Evolutionary conservation across 2,888 invertebrate genomes (phyloP).

Genomic region (Microctonus brassicae): DNA sequence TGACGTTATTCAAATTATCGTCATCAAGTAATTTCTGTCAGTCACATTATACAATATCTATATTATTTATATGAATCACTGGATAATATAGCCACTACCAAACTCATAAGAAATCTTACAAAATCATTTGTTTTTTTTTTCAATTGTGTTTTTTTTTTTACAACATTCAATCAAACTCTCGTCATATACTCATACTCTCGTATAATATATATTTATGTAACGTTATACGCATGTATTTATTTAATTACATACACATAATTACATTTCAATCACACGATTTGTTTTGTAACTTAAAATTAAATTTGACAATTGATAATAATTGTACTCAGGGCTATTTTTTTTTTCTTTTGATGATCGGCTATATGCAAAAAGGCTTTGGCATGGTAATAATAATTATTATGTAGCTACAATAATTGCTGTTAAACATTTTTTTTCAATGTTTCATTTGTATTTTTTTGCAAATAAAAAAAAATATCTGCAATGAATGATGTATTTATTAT

Average conservation of each 20-base stretch:
- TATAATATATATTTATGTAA: background rate
- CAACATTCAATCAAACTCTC: constrained; percentile 35
- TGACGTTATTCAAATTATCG: constrained; percentile 39
- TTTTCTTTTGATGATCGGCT: constrained; percentile 4
- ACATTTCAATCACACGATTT: constrained; percentile 22
- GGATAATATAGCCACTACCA: constrained; percentile 67
- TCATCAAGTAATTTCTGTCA: constrained; percentile 48
- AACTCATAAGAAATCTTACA: constrained; percentile 67
- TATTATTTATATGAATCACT: constrained; percentile 54
- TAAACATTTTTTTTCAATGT: constrained; percentile 35
- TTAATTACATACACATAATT: constrained; percentile 26
- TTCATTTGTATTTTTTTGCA: background rate
- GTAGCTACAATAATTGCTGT: constrained; percentile 10
- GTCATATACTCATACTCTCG: constrained; percentile 3
- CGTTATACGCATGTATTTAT: background rate
- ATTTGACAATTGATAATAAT: constrained; percentile 3
- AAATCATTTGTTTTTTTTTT: constrained; percentile 50
- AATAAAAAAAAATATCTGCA: too few species aligned
- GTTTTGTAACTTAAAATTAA: background rate
- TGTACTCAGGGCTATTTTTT: background rate
- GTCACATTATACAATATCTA: constrained; percentile 46
- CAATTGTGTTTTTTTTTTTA: constrained; percentile 21
- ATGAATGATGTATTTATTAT: too few species aligned
- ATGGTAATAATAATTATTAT: constrained; percentile 32
- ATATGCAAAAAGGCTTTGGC: constrained; percentile 15